Base-by-base conservation (phyloP, 30 jellyfish, hydroid and myxozoan genomes). In the Sanderia malayensis region DNA sequence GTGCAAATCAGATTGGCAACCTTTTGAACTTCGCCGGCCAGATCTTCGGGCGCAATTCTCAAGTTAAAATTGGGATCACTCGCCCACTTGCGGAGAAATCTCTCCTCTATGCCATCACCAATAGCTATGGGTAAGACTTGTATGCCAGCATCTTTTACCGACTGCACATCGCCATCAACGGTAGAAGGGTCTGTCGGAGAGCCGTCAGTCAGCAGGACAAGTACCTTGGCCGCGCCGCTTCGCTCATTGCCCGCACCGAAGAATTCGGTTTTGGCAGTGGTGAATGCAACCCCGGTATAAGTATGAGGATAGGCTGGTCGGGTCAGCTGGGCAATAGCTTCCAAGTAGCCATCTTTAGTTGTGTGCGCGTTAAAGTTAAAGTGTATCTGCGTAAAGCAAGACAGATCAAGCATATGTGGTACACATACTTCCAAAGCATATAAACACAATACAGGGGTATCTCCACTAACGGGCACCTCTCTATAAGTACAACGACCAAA, bases 121-220 rank as follows among this genome's bases (percentile, higher is more conserved):
- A 84, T 46, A 17, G 83, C 88, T 19, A 84, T 63, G 8, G 88
- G 83, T 45, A 84, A 45, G 11, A 84, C 41, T 17, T 62, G 61
- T 46, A 81, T 59, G 44, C 82, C 82, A 10, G 81, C 93, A 15
- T 70, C 25, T 73, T 81, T 81, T 15, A 66, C 24, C 26, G 37
- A 53, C 61, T 29, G 31, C 47, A 73, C 69, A 61, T 64, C 71
- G 4, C 77, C 69, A 41, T 37, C 86, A 19, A 65, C 86, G 6
- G 27, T 44, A 34, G 44, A 71, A 13, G 8, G 31, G 30, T 74
- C 86, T 0, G 69, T 33, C 0, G 86, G 77, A 26, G 59, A 55
- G 4, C 86, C 86, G 33, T 74, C 86, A n/a, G 86, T 74, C n/a
- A 74, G 24, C 24, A 74, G 55, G 60, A 60, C 86, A 13, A 74